Evolutionary conservation across 2,797 vertebrate species (phyloP), one percentile per base, ranked within the genome.

Genomic region (Gouania willdenowi): DNA sequence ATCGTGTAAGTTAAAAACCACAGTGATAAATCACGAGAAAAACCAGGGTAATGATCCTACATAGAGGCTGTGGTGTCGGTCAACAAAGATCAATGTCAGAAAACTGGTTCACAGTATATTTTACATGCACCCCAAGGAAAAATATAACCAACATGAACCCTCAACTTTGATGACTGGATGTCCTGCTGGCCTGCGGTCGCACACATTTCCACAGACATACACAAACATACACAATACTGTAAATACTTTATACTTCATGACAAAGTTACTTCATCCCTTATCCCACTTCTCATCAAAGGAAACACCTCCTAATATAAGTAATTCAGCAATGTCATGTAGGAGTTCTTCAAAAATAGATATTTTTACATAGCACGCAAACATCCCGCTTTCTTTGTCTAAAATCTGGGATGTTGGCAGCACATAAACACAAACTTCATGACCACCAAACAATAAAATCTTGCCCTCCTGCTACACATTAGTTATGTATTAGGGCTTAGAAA

Each of bases 301-400:
- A 71, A 64, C 36, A 49, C 10, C 33, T 63, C 37, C 46, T 53
- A 52, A 74, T 52, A 40, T 66, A 45, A 61, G 22, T 16, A 58
- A 56, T 47, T 75, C 40, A 74, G 49, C 45, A 63, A 79, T 64
- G 47, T 66, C 42, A 66, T 61, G 42, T 69, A 26, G 66, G 38
- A 62, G 40, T 78, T 71, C 45, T 48, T 80, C 42, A 78, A 83
- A 85, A 84, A 84, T 79, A 83, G 83, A 73, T 74, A 71, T 69
- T 74, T 74, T 80, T 52, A 59, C 53, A 64, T 53, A 75, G 64
- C 65, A 55, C 66, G 62, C 71, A 52, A 61, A 68, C 49, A 43
- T 64, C 59, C 24, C 23, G 48, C 61, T 53, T 40, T 46, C 55
- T 17, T 58, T 34, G 41, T 62, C 66, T 49, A 69, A 27, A 71